These are phyloP conservation scores for Cephus runcator DNA, from an alignment of 2,888 invertebrate species.

Conservation along the genomic window DNA sequence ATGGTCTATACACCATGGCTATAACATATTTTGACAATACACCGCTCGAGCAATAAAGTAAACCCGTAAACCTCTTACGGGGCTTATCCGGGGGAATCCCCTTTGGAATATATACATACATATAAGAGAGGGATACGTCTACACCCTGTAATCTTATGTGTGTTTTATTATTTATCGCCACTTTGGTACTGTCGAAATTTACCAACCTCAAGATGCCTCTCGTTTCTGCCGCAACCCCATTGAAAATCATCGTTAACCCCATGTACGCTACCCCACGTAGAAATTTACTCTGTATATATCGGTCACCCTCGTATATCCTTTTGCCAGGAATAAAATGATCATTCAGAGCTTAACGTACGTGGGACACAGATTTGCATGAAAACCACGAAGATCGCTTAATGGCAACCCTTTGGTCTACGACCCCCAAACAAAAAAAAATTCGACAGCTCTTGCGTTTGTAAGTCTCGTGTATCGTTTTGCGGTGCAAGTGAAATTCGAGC, in stretches of 20 bases:
- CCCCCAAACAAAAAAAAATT: not conserved
- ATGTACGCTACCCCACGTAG: not conserved
- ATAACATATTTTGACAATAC: constrained; percentile 60
- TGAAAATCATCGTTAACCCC: not conserved
- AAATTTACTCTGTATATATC: not conserved
- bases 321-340: not conserved
- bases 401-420: constrained; percentile 5
- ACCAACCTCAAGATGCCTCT: not conserved
- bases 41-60: constrained; percentile 53
- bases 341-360: not conserved
- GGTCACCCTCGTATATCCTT: not conserved
- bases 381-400: constrained; percentile 16
- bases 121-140: constrained; percentile 9
- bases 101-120: constrained; percentile 16
- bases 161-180: constrained; percentile 22
- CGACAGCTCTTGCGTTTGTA: constrained; percentile 14
- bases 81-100: constrained; percentile 38
- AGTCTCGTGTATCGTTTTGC: constrained; percentile 23
- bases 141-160: constrained; percentile 16
- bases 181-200: constrained; percentile 1
- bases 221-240: not conserved
- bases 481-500: constrained; percentile 58
- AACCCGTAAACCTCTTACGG: constrained; percentile 53
- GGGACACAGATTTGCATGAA: not conserved
- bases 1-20: constrained; percentile 32